A percentile compares a stretch with the other conserved stretches of the same genome.
Conservation (phyloP, 2,888 invertebrate genomes). For the Leptarthrus brevirostris region DNA sequence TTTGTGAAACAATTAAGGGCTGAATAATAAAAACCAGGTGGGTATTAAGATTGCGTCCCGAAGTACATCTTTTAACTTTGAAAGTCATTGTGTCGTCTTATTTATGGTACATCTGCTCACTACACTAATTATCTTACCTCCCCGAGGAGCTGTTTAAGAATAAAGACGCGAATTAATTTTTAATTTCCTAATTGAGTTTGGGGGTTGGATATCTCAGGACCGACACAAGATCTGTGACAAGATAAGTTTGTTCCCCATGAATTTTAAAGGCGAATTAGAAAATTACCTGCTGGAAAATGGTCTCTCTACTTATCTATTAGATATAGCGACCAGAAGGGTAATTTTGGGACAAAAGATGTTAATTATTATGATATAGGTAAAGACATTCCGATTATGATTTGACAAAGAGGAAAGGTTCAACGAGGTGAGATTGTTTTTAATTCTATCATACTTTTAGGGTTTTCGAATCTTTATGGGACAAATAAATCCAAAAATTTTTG, state of each 20-base stretch:
- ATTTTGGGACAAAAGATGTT: conserved; percentile 27
- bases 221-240: conserved; percentile 34
- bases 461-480: no score
- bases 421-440: no score
- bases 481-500: no score
- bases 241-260: conserved; percentile 33
- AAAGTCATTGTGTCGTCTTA: conserved; percentile 36
- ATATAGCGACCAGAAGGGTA: conserved; percentile 10
- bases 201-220: conserved; percentile 32
- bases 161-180: conserved; percentile 47
- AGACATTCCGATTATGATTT: no score
- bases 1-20: conserved; percentile 49
- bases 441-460: no score
- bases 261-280: conserved; percentile 34
- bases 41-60: conserved; percentile 48
- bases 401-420: no score
- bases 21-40: conserved; percentile 47
- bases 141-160: conserved; percentile 28
- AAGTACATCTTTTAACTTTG: conserved; percentile 3
- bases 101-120: conserved; percentile 49
- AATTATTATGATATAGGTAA: conserved; percentile 25
- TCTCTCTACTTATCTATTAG: conserved; percentile 9
- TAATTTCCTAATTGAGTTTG: conserved; percentile 46
- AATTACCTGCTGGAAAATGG: conserved; percentile 36
- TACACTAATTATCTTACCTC: conserved; percentile 39